These are phyloP conservation scores for Buceros bicornis DNA, from an alignment of 2,797 vertebrate species.

Conservation along the genomic window DNA sequence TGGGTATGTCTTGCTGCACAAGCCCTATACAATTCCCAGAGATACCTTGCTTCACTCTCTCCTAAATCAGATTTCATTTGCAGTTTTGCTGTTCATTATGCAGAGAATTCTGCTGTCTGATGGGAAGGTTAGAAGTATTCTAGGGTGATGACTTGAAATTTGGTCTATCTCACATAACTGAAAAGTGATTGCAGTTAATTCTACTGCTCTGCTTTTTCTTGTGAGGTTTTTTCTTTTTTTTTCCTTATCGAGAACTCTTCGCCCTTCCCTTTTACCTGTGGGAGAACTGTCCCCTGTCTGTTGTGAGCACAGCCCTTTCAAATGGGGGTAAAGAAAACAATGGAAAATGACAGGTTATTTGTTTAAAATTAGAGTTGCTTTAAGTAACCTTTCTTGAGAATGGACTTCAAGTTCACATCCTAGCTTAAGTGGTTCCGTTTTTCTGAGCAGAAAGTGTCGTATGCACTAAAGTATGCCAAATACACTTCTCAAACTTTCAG, in stretches of 20 bases:
- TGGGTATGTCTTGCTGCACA: background rate
- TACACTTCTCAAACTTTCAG: background rate
- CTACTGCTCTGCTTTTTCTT: background rate
- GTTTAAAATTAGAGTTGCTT: background rate
- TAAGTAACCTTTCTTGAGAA: background rate
- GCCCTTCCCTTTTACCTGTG: background rate
- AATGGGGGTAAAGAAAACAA: background rate
- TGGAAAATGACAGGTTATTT: background rate
- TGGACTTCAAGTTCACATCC: background rate
- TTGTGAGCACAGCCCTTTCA: background rate
- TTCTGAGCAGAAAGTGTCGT: background rate
- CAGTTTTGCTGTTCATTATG: background rate
- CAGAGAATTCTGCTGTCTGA: background rate
- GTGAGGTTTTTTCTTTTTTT: background rate
- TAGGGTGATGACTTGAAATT: background rate
- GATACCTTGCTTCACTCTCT: background rate
- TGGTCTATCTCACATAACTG: background rate
- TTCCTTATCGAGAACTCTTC: background rate
- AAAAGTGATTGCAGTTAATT: constrained; percentile 8
- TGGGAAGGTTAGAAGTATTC: background rate
- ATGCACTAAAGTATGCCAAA: background rate
- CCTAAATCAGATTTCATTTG: background rate
- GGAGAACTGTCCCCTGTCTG: fast-evolving
- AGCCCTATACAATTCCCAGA: background rate
- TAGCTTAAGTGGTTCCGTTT: background rate